phyloP scores from a whole-genome alignment of 2,797 vertebrate genomes.

The Hapalemur alaotrensis region DNA sequence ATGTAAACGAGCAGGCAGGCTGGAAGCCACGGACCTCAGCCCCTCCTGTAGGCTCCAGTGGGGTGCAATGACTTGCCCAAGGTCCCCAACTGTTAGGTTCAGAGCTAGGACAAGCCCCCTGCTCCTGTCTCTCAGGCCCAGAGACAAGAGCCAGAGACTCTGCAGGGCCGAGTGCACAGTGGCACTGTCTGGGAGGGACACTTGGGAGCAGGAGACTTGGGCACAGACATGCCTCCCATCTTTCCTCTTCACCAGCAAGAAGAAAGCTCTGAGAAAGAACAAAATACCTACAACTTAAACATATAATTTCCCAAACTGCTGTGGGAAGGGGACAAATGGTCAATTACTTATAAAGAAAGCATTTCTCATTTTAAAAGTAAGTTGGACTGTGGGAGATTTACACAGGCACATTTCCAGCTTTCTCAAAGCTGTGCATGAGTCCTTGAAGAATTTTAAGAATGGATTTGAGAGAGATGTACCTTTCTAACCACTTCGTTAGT shows the following conservation, averaged over 20 bases:
- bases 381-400: accelerated
- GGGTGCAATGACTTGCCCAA: not conserved
- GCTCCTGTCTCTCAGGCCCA: not conserved
- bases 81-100: too few relatives aligned
- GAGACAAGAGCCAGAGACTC: not conserved
- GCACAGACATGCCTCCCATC: not conserved
- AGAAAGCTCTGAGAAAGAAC: not conserved
- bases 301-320: not conserved
- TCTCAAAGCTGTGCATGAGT: not conserved
- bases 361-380: not conserved
- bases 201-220: not conserved
- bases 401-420: accelerated
- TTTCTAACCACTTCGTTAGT: not conserved
- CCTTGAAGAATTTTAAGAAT: not conserved
- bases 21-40: not conserved
- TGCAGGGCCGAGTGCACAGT: not conserved
- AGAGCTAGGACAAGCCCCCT: too few relatives aligned
- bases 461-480: not conserved
- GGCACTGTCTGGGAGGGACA: not conserved
- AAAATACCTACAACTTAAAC: not conserved
- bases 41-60: not conserved
- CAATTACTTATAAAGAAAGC: not conserved
- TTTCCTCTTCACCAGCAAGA: not conserved
- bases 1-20: not conserved
- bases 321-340: not conserved